These are phyloP conservation scores for Campylomormyrus numenius DNA, from an alignment of 2,113 vertebrate species.

Conservation along the genomic window DNA sequence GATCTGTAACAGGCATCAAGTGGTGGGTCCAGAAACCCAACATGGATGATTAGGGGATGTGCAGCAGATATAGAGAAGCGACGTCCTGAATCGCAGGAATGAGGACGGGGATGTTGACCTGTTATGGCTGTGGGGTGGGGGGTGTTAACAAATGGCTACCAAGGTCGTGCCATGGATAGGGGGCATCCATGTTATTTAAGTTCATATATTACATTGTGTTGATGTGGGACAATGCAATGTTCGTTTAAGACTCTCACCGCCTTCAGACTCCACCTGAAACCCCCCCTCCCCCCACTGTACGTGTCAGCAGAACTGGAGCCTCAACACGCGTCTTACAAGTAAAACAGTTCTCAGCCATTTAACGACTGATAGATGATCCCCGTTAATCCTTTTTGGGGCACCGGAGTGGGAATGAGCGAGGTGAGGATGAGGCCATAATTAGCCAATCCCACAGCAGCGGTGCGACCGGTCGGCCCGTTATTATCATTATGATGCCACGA, in stretches of 20 bases:
- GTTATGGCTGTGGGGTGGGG: background rate
- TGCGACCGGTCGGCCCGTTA: conserved; percentile 58
- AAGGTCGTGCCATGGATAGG: background rate
- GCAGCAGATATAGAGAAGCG: background rate
- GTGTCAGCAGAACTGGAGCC: background rate
- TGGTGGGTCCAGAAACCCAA: background rate
- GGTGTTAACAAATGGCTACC: background rate
- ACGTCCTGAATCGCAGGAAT: background rate
- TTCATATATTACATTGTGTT: background rate
- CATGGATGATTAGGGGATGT: background rate
- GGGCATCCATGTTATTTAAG: background rate
- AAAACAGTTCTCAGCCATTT: conserved; percentile 72
- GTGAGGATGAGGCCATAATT: conserved; percentile 77
- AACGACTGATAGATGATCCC: conserved; percentile 76
- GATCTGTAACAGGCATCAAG: background rate
- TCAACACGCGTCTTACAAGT: conserved; percentile 46
- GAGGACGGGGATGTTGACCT: background rate
- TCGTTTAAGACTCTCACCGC: background rate
- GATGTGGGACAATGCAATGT: background rate
- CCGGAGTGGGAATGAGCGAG: conserved; percentile 84
- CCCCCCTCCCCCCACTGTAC: background rate
- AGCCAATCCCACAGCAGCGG: conserved; percentile 70
- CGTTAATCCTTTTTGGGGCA: conserved; percentile 81
- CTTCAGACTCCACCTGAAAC: background rate
- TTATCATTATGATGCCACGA: conserved; percentile 63